Evolutionary conservation across 2,888 invertebrate genomes (phyloP).

Genomic region (Notodonta ziczac): DNA sequence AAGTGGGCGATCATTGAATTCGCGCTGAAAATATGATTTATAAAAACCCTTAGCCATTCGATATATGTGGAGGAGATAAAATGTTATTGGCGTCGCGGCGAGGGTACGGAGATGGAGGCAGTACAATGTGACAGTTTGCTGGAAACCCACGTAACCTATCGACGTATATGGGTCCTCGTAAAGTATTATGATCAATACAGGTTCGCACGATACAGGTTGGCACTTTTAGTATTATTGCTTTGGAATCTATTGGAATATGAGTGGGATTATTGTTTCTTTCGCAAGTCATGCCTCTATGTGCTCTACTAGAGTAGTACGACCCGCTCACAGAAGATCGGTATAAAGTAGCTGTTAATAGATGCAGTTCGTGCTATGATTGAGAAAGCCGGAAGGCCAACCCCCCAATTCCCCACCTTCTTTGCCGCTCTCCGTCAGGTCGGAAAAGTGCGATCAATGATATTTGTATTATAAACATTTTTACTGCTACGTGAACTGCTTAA

Average conservation of each 20-base stretch:
- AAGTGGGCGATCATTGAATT: slow-evolving; percentile 34
- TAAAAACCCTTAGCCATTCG: slow-evolving; percentile 41
- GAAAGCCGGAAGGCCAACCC: no score
- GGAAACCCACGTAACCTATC: slow-evolving; percentile 3
- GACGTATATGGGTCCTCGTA: neutral
- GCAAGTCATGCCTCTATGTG: no score
- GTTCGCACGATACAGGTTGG: neutral
- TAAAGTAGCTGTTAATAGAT: no score
- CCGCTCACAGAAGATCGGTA: no score
- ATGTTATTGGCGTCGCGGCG: slow-evolving; percentile 43
- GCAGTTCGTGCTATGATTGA: no score
- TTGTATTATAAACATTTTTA: no score
- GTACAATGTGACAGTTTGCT: slow-evolving; percentile 3
- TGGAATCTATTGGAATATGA: neutral
- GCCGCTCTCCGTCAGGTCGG: no score
- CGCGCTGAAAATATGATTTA: slow-evolving; percentile 47
- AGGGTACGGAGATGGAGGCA: neutral
- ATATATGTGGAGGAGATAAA: slow-evolving; percentile 41
- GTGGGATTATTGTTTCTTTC: neutral
- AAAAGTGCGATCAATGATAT: no score
- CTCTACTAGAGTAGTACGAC: no score
- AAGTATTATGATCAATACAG: slow-evolving; percentile 2
- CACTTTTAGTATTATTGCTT: neutral
- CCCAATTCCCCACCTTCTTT: no score
- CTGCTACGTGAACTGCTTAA: no score